phyloP scores from a whole-genome alignment of 2,797 vertebrate species.

The Antrozous pallidus region DNA sequence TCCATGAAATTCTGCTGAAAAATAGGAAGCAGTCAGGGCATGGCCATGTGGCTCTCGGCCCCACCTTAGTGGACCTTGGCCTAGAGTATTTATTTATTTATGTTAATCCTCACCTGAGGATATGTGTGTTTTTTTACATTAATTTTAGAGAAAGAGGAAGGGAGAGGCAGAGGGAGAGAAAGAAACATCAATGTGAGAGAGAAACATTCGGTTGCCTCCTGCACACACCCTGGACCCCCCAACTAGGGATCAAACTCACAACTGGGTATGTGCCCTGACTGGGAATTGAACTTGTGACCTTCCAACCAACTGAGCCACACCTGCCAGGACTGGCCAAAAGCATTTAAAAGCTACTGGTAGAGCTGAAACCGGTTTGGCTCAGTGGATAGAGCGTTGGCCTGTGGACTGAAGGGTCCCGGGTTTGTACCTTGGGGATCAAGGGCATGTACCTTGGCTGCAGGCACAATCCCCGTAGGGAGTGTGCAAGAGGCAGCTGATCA shows the following conservation, averaged over 20 bases:
- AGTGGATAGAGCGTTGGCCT: no score
- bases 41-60: background rate
- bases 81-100: background rate
- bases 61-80: background rate
- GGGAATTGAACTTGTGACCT: background rate
- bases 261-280: background rate
- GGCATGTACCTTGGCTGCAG: no score
- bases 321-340: background rate
- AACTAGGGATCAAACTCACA: background rate
- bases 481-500: no score
- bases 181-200: background rate
- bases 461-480: no score
- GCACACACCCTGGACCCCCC: no score
- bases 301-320: background rate
- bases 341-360: background rate
- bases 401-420: no score
- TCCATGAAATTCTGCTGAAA: background rate
- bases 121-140: background rate
- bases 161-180: background rate
- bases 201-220: background rate
- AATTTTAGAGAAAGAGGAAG: background rate
- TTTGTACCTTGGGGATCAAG: no score
- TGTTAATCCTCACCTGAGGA: background rate
- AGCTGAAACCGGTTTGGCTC: no score
- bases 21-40: background rate